Evolutionary conservation across 1,140 invertebrate species (phyloP).

Genomic region (Cydia strobilella): DNA sequence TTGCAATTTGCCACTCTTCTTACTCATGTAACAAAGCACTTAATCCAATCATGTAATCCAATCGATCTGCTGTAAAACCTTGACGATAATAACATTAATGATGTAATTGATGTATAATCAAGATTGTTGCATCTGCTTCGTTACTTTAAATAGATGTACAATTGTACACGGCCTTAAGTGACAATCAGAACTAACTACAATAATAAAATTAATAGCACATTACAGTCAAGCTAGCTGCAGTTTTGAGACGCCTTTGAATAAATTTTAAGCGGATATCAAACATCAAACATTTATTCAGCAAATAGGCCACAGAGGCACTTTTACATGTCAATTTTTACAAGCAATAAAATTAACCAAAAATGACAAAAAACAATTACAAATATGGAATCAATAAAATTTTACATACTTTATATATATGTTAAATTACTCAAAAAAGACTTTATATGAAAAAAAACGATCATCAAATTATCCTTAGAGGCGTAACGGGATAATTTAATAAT

Average conservation of each 20-base stretch:
- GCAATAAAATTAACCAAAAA: no score
- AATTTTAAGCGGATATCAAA: not conserved
- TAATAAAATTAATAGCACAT: not conserved
- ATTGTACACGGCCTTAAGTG: not conserved
- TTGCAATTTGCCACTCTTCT: slow-evolving; percentile 16
- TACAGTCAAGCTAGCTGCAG: not conserved
- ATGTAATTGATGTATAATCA: not conserved
- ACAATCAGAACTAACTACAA: not conserved
- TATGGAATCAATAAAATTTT: no score
- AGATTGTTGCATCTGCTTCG: slow-evolving; percentile 10
- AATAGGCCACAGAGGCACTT: no score
- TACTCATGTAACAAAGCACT: slow-evolving; percentile 25
- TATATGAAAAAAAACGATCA: no score
- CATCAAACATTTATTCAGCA: no score
- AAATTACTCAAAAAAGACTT: no score
- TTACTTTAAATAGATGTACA: not conserved
- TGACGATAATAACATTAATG: slow-evolving; percentile 2
- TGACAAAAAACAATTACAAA: no score
- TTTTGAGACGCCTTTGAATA: not conserved
- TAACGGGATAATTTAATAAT: no score
- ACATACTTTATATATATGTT: no score
- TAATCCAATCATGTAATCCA: slow-evolving; percentile 19
- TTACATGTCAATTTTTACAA: no score
- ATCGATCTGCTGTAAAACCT: slow-evolving; percentile 15
- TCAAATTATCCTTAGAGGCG: no score